Evolutionary conservation across 2,888 invertebrate species (phyloP).

Genomic region (Peribatodes rhomboidaria): DNA sequence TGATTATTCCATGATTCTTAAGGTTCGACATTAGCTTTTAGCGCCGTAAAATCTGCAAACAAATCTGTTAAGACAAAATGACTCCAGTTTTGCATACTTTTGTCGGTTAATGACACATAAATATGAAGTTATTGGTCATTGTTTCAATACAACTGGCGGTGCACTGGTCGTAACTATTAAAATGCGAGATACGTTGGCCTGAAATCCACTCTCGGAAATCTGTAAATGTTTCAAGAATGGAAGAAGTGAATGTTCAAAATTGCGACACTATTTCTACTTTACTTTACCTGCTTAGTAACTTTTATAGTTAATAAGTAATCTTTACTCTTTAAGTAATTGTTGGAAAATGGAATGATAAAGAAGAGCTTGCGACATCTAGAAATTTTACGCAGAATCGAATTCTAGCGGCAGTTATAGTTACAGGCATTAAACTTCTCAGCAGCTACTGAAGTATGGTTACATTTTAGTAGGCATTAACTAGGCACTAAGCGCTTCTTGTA

Average conservation of each 20-base stretch:
- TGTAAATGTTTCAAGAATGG: constrained; percentile 39
- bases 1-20: constrained; percentile 1
- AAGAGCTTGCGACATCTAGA: too few species aligned
- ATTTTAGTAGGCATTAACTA: background rate
- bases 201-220: constrained; percentile 62
- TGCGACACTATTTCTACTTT: background rate
- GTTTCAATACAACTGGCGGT: constrained; percentile 76
- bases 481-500: background rate
- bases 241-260: background rate
- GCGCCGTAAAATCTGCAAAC: constrained; percentile 48
- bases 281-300: background rate
- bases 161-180: constrained; percentile 71
- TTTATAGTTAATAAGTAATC: background rate
- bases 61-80: constrained; percentile 57
- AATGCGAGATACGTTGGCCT: constrained; percentile 72
- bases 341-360: too few species aligned
- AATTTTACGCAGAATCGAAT: background rate
- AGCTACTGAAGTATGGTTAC: background rate
- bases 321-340: too few species aligned
- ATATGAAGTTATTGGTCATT: constrained; percentile 81
- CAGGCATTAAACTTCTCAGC: too few species aligned
- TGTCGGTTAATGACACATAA: constrained; percentile 72
- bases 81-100: constrained; percentile 56
- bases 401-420: background rate
- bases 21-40: constrained; percentile 29